Conservation (phyloP, 2,888 invertebrate genomes). For the Erebia ligea region DNA sequence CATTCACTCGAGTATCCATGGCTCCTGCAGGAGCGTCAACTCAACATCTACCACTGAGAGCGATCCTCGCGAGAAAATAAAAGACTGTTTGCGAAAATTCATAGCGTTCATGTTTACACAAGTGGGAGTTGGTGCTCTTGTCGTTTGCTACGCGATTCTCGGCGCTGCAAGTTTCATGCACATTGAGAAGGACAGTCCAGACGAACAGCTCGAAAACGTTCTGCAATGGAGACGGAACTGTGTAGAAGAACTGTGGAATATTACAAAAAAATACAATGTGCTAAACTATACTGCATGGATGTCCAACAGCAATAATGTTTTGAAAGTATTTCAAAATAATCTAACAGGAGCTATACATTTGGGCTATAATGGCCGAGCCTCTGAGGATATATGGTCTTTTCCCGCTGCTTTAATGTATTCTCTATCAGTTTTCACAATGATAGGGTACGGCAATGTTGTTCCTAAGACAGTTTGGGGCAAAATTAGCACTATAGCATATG, state of each 20-base stretch:
- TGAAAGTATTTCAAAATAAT: constrained; percentile 86
- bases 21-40: constrained; percentile 85
- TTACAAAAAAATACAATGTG: constrained; percentile 86
- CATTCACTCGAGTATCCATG: constrained; percentile 75
- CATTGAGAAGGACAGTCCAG: constrained; percentile 87
- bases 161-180: constrained; percentile 92
- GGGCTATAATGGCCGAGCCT: constrained; percentile 88
- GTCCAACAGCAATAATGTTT: constrained; percentile 82
- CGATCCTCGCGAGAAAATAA: constrained; percentile 89
- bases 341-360: constrained; percentile 86
- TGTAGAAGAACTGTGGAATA: constrained; percentile 87
- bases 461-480: constrained; percentile 93
- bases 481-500: constrained; percentile 92
- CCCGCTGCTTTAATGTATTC: constrained; percentile 95
- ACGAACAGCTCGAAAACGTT: constrained; percentile 77
- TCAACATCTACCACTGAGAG: constrained; percentile 86
- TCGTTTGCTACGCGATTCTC: constrained; percentile 93
- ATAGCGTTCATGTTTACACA: constrained; percentile 97
- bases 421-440: constrained; percentile 95
- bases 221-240: constrained; percentile 80
- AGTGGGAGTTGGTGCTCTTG: constrained; percentile 94
- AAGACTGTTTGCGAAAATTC: constrained; percentile 93
- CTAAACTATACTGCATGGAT: constrained; percentile 87
- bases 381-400: constrained; percentile 91
- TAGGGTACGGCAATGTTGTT: constrained; percentile 94